Base-by-base conservation (phyloP, 2,797 vertebrate genomes). In the Buphagus erythrorhynchus region DNA sequence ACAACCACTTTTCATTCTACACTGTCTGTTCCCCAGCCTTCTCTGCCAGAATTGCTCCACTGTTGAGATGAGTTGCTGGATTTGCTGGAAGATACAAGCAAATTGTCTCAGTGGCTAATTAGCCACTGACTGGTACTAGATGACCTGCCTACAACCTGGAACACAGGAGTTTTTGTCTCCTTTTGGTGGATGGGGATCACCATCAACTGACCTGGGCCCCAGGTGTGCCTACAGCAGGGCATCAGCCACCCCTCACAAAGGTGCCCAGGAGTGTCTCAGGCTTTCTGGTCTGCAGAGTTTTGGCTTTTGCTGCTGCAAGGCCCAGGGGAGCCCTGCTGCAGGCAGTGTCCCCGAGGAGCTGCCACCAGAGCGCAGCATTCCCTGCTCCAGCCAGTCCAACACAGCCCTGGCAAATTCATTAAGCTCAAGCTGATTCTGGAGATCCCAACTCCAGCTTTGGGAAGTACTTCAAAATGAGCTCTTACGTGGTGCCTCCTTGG, bases 401-500 rank as follows among this genome's bases (percentile, higher is more conserved):
- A 36, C 89, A 19, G 81, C 26, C 91, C 96, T 97, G 95, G 95
- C 95, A 95, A 96, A 95, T 86, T 52, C 95, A 97, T 97, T 95
- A 97, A 92, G 94, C 77, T 90, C 76, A 38, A 82, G 66, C 85
- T 83, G 85, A 95, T 93, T 88, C 87, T 88, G 78, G 91, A 94
- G 94, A 95, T 86, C 95, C 95, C 95, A 93, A 72, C 89, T 83
- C 81, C 89, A 91, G 16, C 65, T 88, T 96, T 92, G 95, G 87
- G 91, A 94, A 94, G 54, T 58, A 82, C 95, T 97, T 94, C 96
- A 94, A 96, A 96, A 91, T 75, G 81, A 96, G 89, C 85, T 96
- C 92, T 96, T 96, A 94, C 61, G 92, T 96, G 95, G 92, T 97
- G 91, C 91, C 95, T 96, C 43, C 81, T 91, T 96, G 95, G 91